These are phyloP conservation scores for Tringa solitaria DNA, from an alignment of 2,113 vertebrate genomes.

Conservation along the genomic window DNA sequence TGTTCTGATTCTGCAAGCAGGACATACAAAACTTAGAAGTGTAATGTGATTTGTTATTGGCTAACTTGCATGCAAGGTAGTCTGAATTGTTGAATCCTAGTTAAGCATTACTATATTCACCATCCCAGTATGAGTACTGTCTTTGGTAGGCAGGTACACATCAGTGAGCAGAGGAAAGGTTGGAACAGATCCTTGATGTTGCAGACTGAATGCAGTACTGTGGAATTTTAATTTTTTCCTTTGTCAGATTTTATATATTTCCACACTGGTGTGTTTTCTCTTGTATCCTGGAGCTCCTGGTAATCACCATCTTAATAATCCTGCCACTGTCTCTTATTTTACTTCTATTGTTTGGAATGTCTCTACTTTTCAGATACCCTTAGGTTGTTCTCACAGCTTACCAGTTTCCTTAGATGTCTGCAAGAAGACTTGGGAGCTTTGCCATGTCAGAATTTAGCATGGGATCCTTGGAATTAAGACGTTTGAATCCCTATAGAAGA, in stretches of 20 bases:
- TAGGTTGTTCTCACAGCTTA: background rate
- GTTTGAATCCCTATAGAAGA: background rate
- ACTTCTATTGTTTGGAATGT: background rate
- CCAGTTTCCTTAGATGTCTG: background rate
- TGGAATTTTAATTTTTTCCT: background rate
- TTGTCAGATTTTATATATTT: background rate
- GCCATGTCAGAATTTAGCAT: background rate
- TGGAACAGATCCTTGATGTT: background rate
- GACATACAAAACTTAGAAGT: background rate
- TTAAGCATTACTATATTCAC: background rate
- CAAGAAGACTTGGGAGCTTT: background rate
- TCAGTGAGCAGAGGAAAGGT: background rate
- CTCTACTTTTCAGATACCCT: background rate
- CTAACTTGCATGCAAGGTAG: background rate
- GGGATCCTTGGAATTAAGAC: background rate
- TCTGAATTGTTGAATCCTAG: background rate
- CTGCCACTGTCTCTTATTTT: background rate
- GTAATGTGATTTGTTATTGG: background rate
- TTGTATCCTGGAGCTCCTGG: background rate
- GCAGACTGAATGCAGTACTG: background rate
- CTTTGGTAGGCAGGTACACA: background rate
- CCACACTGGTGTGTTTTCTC: background rate
- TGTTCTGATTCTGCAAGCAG: background rate
- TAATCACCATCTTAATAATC: background rate
- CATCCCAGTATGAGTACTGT: background rate